Evolutionary conservation across 1,140 invertebrate genomes (phyloP), one percentile per base, ranked within the genome.

Genomic region (Solenopsis fugax): DNA sequence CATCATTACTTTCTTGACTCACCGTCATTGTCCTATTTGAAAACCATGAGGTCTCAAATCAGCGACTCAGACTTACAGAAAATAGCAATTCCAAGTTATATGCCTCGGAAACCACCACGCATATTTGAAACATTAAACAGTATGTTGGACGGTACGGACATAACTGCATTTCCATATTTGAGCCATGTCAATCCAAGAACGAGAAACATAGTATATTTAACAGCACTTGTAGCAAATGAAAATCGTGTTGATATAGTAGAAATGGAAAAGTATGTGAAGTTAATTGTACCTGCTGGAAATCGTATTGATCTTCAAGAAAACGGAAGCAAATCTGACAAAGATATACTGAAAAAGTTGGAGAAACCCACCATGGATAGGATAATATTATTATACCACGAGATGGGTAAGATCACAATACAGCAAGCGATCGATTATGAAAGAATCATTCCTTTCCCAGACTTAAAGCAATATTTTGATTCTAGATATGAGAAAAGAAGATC

Each of bases 1-100:
- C 96, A 97, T 91, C 97, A 98, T 93, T 99, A 99, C 93, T 97
- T 98, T 95, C 95, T 97, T 87, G 98, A 99, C 95, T 98, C 97
- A 92, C 98, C 98, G 0, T 93, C 95, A 6, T 92, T 97, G 18
- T 97, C 95, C 91, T 92, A 92, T 60, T 87, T 95, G 56, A 93
- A 94, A 37, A 92, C 89, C 85, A 92, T 92, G 52, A 93, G 89
- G 65, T 95, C 89, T 54, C 95, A 94, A 88, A 95, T 95, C 0
- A 95, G 96, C 56, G 94, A 97, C 13, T 89, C 93, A 0, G 95
- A 97, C 86, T 93, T 97, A 18, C 96, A 96, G 52, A 96, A 96
- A 92, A 95, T 98, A 89, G 95, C 94, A 4, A 93, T 96, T 80
- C 97, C 97, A 50, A 96, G 95, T 88, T 96, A 97, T 75, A 96